phyloP scores from a whole-genome alignment of 2,888 invertebrate species.

The Spodoptera littoralis region DNA sequence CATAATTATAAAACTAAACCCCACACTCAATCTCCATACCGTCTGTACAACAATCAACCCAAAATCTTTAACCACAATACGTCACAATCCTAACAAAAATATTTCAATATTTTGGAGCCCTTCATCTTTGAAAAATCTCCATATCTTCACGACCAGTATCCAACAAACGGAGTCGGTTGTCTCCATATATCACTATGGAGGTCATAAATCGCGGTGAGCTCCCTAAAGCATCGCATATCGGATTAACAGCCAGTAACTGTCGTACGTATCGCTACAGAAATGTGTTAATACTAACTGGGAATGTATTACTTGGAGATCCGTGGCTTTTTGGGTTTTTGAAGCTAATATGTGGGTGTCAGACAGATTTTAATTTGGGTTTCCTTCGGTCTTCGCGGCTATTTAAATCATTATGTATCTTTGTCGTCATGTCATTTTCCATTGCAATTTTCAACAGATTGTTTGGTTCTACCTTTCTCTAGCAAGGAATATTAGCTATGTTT shows the following conservation, averaged over 20 bases:
- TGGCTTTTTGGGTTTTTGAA: background rate
- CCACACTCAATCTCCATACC: no score
- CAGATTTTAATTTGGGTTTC: no score
- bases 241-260: conserved; percentile 75
- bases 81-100: no score
- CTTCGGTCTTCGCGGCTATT: no score
- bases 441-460: no score
- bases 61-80: no score
- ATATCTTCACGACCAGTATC: conserved; percentile 10
- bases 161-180: conserved; percentile 23
- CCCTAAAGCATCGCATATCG: conserved; percentile 72
- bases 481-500: no score
- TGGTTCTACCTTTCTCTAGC: no score
- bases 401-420: no score
- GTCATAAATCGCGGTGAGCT: conserved; percentile 74
- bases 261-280: conserved; percentile 63
- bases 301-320: conserved; percentile 49
- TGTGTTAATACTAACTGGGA: conserved; percentile 72
- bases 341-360: background rate
- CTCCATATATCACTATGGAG: conserved; percentile 68
- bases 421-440: no score
- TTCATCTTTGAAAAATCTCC: conserved; percentile 27
- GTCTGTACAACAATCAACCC: no score
- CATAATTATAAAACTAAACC: no score
- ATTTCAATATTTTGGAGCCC: background rate